These are phyloP conservation scores for Gastracanthus pulcherrimus DNA, from an alignment of 2,888 invertebrate species.

Conservation along the genomic window DNA sequence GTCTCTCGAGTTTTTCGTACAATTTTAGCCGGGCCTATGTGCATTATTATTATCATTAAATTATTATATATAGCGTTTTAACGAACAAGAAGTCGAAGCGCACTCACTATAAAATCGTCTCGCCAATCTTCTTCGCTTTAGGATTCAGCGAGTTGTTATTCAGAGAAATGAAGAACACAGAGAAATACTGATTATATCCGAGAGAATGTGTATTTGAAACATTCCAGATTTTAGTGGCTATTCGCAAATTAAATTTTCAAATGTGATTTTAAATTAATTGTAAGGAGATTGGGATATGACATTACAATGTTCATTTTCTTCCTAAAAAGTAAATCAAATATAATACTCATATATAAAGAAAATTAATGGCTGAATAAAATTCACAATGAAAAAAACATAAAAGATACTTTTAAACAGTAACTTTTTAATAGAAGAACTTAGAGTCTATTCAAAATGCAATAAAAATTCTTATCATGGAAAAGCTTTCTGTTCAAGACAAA, in stretches of 20 bases:
- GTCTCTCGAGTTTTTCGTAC: constrained; percentile 47
- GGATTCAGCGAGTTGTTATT: too few species aligned
- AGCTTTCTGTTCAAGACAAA: too few species aligned
- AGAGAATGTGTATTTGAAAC: too few species aligned
- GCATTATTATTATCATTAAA: not conserved
- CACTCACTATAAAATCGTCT: constrained; percentile 9
- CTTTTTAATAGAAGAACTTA: too few species aligned
- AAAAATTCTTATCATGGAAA: too few species aligned
- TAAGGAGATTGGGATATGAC: not conserved
- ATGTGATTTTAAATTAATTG: constrained; percentile 26
- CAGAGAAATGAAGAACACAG: too few species aligned
- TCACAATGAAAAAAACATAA: too few species aligned
- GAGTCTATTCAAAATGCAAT: too few species aligned
- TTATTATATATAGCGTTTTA: constrained; percentile 1
- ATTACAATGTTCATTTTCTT: not conserved
- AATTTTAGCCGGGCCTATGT: constrained; percentile 49
- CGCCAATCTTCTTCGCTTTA: constrained; percentile 13
- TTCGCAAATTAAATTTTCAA: not conserved
- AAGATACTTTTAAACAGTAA: not conserved
- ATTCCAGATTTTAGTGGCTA: not conserved
- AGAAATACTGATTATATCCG: too few species aligned
- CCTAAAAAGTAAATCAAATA: too few species aligned
- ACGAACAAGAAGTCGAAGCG: constrained; percentile 38
- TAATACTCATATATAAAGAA: too few species aligned
- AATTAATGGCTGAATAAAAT: too few species aligned